A percentile compares a stretch with the other conserved stretches of the same genome.
Evolutionary conservation across 2,888 invertebrate genomes (phyloP).

Genomic region (Cephus spinipes): DNA sequence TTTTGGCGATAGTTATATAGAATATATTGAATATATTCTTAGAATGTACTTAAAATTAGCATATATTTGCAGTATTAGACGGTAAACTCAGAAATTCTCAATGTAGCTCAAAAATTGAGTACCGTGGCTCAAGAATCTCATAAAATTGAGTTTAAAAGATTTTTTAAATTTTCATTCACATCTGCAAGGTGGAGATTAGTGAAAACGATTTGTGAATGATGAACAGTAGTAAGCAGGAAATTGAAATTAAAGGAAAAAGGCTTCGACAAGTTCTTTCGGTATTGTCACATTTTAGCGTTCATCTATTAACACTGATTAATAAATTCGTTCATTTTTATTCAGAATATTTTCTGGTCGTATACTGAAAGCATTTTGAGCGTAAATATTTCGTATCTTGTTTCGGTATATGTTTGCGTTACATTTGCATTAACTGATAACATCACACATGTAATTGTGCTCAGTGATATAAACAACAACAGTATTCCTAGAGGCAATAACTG

Average conservation of each 20-base stretch:
- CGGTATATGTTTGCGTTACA: too few species aligned
- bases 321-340: not conserved
- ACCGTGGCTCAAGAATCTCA: not conserved
- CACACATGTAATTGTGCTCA: too few species aligned
- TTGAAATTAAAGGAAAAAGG: not conserved
- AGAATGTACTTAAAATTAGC: not conserved
- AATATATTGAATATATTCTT: not conserved
- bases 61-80: not conserved
- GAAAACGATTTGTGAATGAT: not conserved
- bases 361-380: not conserved
- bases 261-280: not conserved
- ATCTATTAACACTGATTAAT: not conserved
- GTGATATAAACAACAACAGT: too few species aligned
- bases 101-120: not conserved
- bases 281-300: not conserved
- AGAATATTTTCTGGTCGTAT: not conserved
- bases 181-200: not conserved
- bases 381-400: not conserved
- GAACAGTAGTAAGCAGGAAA: not conserved
- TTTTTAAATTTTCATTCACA: not conserved
- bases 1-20: not conserved
- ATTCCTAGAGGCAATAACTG: too few species aligned
- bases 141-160: not conserved
- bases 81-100: not conserved
- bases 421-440: too few species aligned